A percentile compares a stretch with the other conserved stretches of the same genome.
Evolutionary conservation across 37 sponge, comb jelly and placozoan species (phyloP).

Genomic region (Dysidea cf. avara): DNA sequence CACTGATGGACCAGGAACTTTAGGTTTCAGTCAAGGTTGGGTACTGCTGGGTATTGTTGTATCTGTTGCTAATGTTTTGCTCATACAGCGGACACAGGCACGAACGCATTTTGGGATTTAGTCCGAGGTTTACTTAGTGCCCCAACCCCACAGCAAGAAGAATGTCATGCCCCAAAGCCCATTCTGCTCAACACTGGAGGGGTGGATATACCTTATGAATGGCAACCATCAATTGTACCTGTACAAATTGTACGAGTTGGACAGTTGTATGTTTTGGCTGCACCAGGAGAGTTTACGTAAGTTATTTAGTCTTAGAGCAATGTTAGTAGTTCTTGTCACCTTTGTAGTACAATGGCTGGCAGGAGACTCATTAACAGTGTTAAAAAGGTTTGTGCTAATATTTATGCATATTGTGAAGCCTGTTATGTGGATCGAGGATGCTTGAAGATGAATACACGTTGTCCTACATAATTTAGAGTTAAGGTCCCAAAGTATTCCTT

Average conservation of each 20-base stretch:
- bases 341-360: constrained; percentile 78
- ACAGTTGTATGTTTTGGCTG: constrained; percentile 52
- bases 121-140: constrained; percentile 63
- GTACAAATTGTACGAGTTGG: constrained; percentile 56
- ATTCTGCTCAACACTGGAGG: constrained; percentile 92
- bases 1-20: constrained; percentile 93
- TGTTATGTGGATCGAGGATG: too few species aligned
- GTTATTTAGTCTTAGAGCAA: not conserved
- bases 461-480: too few species aligned
- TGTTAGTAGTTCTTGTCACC: not conserved
- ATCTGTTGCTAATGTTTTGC: not conserved
- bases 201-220: constrained; percentile 52
- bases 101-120: constrained; percentile 79
- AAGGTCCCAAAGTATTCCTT: too few species aligned
- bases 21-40: constrained; percentile 84
- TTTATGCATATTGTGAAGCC: too few species aligned
- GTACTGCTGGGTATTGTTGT: too few species aligned
- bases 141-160: constrained; percentile 63
- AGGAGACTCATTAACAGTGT: constrained; percentile 48
- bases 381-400: constrained; percentile 21
- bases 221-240: constrained; percentile 64
- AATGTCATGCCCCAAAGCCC: constrained; percentile 91
- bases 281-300: constrained; percentile 77
- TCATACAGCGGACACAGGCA: constrained; percentile 38
- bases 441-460: too few species aligned